Evolutionary conservation across 2,113 vertebrate species (phyloP), one percentile per base, ranked within the genome.

Genomic region (Oophaga pumilio): DNA sequence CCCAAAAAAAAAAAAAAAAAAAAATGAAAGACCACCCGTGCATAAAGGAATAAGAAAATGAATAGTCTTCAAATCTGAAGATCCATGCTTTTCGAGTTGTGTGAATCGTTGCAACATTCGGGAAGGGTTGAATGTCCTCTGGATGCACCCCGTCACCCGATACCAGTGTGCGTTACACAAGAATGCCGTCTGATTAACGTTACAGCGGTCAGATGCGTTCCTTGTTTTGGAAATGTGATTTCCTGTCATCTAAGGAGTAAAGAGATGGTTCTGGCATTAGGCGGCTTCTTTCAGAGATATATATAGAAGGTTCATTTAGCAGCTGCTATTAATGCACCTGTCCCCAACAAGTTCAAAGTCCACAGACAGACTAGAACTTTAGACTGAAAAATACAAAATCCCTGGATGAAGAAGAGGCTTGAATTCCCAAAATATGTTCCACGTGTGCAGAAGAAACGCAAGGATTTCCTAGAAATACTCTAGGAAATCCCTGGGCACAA

Each of bases 281-380:
- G 28, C 8, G 28, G 66, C 81, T 53, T 53, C 64, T 68, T 53
- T 69, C 62, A 28, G 11, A 56, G 71, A 68, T 22, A 84, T 56
- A 84, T 71, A 84, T 84, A 84, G 82, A 71, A 84, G 10, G 52
- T 73, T 68, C 62, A 53, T 83, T 26, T 68, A 69, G 81, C 64
- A 83, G 81, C 62, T 49, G 62, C 81, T 69, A 69, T 43, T 50
- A 66, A 22, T 26, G 68, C 86, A 87, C 78, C 86, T 87, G 86
- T 82, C 80, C 9, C 43, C 15, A 24, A 14, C 15, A 13, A 81
- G 56, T 12, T 69, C 57, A 73, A 64, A 17, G 43, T 17, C 76
- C 84, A 66, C 50, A 9, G 28, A 20, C 43, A 73, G 69, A 73
- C 17, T 33, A 49, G 2, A 10, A 33, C 33, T 20, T 49, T 9